Evolutionary conservation across 2,888 invertebrate species (phyloP).

Genomic region (Andrena chrysosceles): DNA sequence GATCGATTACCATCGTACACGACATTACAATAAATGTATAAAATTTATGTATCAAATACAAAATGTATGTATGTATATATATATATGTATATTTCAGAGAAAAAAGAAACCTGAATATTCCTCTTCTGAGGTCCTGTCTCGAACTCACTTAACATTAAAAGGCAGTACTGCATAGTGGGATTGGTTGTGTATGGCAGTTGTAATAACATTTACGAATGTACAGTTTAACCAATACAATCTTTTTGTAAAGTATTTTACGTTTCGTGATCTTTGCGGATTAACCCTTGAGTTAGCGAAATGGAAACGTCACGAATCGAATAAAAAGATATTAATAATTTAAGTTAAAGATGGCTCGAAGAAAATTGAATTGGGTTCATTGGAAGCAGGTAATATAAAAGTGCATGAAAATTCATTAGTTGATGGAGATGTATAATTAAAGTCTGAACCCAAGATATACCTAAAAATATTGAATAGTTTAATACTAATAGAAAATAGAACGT

Average conservation of each 20-base stretch:
- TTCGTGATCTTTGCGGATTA: conserved; percentile 1
- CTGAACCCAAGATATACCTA: too few species aligned
- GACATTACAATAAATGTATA: conserved; percentile 77
- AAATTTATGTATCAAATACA: conserved; percentile 79
- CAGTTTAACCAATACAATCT: not conserved
- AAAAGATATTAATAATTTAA: not conserved
- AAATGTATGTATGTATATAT: conserved; percentile 69
- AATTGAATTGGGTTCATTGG: too few species aligned
- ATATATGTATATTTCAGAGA: conserved; percentile 55
- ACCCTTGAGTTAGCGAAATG: not conserved
- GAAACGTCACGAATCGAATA: not conserved
- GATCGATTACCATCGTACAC: conserved; percentile 64
- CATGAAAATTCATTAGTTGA: too few species aligned
- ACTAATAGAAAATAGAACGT: too few species aligned
- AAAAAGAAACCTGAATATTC: conserved; percentile 44
- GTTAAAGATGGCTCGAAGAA: too few species aligned
- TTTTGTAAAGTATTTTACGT: not conserved
- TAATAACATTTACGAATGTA: conserved; percentile 9
- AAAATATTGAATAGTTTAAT: too few species aligned
- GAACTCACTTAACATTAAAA: conserved; percentile 6
- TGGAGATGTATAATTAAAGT: too few species aligned
- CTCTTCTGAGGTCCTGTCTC: conserved; percentile 16
- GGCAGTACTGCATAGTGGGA: conserved; percentile 44
- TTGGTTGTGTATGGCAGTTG: conserved; percentile 4
- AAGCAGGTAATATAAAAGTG: too few species aligned